phyloP scores from a whole-genome alignment of 1,140 invertebrate species.

The Coenobita brevimanus region DNA sequence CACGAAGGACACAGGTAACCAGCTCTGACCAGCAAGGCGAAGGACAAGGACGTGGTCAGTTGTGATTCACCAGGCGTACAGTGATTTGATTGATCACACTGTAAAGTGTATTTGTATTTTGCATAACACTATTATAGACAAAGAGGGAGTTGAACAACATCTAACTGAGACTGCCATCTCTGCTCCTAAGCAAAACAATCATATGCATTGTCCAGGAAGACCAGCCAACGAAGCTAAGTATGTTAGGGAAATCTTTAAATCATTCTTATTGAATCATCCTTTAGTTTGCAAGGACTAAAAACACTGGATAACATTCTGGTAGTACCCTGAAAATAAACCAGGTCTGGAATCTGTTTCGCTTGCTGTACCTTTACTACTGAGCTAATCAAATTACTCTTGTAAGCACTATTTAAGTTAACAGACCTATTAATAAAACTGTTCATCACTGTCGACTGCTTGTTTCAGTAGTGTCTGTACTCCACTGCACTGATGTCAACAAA shows the following conservation, averaged over 20 bases:
- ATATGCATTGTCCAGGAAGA: no score
- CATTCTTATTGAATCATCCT: no score
- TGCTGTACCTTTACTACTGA: not conserved
- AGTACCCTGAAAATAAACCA: slow-evolving; percentile 10
- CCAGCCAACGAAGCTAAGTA: slow-evolving; percentile 41
- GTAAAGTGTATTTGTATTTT: slow-evolving; percentile 47
- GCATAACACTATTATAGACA: slow-evolving; percentile 55
- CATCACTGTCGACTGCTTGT: not conserved
- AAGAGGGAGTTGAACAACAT: slow-evolving; percentile 38
- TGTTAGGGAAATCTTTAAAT: slow-evolving; percentile 19
- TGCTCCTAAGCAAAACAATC: no score
- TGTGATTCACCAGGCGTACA: no score
- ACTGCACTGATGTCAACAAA: slow-evolving; percentile 12
- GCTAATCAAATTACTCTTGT: no score
- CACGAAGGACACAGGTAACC: no score
- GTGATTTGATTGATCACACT: slow-evolving; percentile 37
- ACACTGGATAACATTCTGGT: not conserved
- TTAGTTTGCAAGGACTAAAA: slow-evolving; percentile 38
- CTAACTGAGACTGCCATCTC: slow-evolving; percentile 42
- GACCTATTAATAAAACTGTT: not conserved
- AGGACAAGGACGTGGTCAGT: no score
- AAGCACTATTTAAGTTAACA: no score
- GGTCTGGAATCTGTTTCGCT: no score
- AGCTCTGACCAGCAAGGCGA: no score
- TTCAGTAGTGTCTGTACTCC: slow-evolving; percentile 5